Base-by-base conservation (phyloP, 2,113 vertebrate species). In the Campylomormyrus numenius region DNA sequence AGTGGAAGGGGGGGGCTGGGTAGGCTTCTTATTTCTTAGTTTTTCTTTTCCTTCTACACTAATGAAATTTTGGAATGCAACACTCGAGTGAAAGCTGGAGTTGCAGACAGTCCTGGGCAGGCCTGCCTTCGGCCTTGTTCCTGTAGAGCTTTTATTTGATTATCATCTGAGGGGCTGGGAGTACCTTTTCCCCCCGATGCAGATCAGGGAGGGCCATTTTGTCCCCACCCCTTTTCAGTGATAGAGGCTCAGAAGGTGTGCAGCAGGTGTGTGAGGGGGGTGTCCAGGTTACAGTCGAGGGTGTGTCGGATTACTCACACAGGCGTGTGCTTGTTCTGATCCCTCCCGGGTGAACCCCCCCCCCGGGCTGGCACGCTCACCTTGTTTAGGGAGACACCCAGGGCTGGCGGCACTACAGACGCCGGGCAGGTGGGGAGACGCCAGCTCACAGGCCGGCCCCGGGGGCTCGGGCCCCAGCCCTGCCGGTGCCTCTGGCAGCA, bases 31-130 rank as follows among this genome's bases (percentile, higher is more conserved):
- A 84, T 89, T 52, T 48, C 53, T 89, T 56, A 83, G 50, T 21
- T 80, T 89, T 46, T 89, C 21, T 35, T 13, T 66, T 58, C 89
- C 92, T 89, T 89, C 88, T 52, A 17, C 89, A 92, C 91, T 42
- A 10, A 94, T 95, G 91, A 95, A 92, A 94, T 94, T 92, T 93
- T 94, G 93, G 94, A 95, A 92, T 39, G 94, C 90, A 92, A 74
- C 48, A 15, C 89, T 92, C 90, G 35, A 58, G 91, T 56, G 77
- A 89, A 88, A 86, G 91, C n/a, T 86, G 88, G 91, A 74, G 77
- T 93, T 94, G 93, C 93, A 93, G 94, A 85, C 92, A 90, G 35
- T 87, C 93, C 90, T 66, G 2, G 85, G 91, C 70, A 66, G 90
- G 53, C 85, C 62, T 45, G 88, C 89, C 90, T 92, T 93, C 92